Evolutionary conservation across 2,113 vertebrate species (phyloP).

Genomic region (Sinocyclocheilus anshuiensis): DNA sequence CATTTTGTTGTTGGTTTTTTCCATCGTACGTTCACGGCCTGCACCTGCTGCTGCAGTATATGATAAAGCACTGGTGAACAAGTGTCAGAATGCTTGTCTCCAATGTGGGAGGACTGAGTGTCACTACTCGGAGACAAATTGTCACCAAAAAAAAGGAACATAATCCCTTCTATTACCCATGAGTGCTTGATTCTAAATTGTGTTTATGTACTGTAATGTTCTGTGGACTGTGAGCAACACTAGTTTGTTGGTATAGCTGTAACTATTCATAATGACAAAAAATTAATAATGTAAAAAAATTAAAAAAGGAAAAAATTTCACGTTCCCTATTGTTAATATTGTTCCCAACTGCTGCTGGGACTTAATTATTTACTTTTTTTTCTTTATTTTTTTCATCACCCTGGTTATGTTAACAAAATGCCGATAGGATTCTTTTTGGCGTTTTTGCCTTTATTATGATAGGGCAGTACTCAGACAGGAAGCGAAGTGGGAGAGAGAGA

Average conservation of each 20-base stretch:
- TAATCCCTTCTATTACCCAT: background rate
- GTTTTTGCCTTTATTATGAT: no score
- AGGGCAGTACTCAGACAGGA: no score
- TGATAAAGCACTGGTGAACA: background rate
- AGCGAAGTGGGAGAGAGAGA: no score
- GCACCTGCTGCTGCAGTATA: slow-evolving; percentile 5
- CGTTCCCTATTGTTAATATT: background rate
- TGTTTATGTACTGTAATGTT: background rate
- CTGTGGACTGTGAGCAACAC: background rate
- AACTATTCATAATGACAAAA: background rate
- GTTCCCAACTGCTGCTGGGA: no score
- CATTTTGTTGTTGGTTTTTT: background rate
- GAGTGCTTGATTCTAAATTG: background rate
- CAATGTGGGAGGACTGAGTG: background rate
- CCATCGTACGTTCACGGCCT: background rate
- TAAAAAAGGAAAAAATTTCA: no score
- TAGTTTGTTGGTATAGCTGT: background rate
- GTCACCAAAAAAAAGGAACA: background rate
- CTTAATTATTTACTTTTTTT: no score
- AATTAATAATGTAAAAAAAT: no score
- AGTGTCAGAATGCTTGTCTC: background rate
- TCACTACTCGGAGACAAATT: background rate
- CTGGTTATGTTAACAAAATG: no score
- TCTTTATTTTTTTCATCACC: no score
- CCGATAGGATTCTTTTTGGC: no score